A percentile compares a stretch with the other conserved stretches of the same genome.
Conservation (phyloP, 2,797 vertebrate genomes). For the Columba guinea region DNA sequence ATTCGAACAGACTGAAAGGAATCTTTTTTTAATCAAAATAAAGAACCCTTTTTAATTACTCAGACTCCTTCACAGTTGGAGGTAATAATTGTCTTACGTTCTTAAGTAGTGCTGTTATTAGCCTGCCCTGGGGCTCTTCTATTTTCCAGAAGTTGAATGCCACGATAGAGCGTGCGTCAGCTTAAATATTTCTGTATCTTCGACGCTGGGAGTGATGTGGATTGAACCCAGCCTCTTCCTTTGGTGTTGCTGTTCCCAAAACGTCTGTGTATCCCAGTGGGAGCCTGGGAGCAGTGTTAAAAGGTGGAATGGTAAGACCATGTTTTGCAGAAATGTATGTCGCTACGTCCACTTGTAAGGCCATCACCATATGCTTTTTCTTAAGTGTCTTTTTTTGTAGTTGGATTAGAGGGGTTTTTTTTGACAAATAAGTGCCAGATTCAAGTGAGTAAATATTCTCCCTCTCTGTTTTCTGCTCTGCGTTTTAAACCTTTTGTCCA, state of each 20-base stretch:
- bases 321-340: accelerated
- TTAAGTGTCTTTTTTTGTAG: not conserved
- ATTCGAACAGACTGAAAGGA: constrained; percentile 80
- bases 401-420: not conserved
- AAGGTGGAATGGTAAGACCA: no score
- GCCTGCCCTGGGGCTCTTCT: constrained; percentile 79
- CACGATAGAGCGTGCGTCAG: constrained; percentile 15
- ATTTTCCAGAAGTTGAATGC: constrained; percentile 76
- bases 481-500: not conserved
- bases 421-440: accelerated
- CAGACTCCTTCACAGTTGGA: constrained; percentile 82
- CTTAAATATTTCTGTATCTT: constrained; percentile 20
- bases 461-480: accelerated
- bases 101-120: constrained; percentile 82
- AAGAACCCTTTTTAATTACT: constrained; percentile 84
- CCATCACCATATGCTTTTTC: accelerated
- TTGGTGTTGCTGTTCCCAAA: not conserved
- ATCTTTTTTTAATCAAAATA: constrained; percentile 84
- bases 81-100: constrained; percentile 79
- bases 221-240: not conserved
- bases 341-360: not conserved
- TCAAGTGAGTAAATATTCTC: not conserved
- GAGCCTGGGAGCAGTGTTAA: not conserved
- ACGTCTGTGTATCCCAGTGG: accelerated
- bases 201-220: accelerated